Evolutionary conservation across 1,140 invertebrate genomes (phyloP).

Genomic region (Solenopsis fugax): DNA sequence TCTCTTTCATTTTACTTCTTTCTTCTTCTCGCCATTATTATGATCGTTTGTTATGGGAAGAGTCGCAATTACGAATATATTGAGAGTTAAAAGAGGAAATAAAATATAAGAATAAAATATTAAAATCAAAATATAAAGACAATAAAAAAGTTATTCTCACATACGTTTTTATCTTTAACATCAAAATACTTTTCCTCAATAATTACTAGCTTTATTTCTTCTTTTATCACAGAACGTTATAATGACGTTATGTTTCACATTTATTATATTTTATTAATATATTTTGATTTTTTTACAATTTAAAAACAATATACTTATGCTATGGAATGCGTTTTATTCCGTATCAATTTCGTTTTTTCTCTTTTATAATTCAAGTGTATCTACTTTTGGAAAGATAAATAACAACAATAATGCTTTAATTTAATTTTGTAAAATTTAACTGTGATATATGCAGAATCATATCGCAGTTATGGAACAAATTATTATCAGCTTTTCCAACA

Average conservation of each 20-base stretch:
- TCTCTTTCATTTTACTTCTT: not conserved
- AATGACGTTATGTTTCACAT: not conserved
- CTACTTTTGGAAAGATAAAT: too few species aligned
- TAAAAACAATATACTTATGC: too few species aligned
- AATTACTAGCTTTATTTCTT: not conserved
- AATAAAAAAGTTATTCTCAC: not conserved
- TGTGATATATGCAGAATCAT: not conserved
- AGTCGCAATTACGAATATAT: not conserved
- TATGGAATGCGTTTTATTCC: not conserved
- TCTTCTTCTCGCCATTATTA: not conserved
- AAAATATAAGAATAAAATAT: constrained; percentile 34
- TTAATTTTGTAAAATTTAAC: not conserved
- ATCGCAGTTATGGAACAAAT: not conserved
- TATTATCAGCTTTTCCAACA: not conserved
- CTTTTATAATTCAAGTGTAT: not conserved
- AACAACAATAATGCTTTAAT: too few species aligned
- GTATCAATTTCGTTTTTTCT: not conserved
- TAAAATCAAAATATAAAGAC: not conserved
- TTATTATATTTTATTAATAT: not conserved
- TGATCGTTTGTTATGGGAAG: not conserved
- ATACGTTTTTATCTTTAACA: not conserved
- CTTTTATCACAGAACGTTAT: not conserved
- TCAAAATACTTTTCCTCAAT: not conserved
- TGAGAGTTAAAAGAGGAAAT: not conserved
- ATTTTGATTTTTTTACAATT: not conserved